Conservation (phyloP, 1,140 invertebrate species). For the Andrena cerasifolii region DNA sequence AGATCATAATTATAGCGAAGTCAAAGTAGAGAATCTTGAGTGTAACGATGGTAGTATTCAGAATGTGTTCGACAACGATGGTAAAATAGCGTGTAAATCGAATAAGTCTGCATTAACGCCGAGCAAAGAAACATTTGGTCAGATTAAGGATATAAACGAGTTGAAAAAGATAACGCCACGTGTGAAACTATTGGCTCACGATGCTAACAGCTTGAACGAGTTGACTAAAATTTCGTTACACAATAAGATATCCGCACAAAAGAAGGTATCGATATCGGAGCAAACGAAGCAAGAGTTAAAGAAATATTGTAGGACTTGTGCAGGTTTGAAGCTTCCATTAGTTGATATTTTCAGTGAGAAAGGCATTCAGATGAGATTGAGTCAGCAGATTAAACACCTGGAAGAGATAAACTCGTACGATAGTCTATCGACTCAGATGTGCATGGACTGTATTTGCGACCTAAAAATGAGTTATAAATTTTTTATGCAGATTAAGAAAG, state of each 20-base stretch:
- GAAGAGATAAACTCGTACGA: slow-evolving; percentile 74
- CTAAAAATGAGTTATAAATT: slow-evolving; percentile 81
- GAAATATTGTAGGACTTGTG: slow-evolving; percentile 80
- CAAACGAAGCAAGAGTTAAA: slow-evolving; percentile 68
- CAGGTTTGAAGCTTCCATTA: slow-evolving; percentile 77
- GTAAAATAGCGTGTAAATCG: slow-evolving; percentile 14
- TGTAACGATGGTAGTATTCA: neutral
- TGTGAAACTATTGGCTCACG: slow-evolving; percentile 71
- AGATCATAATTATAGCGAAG: slow-evolving; percentile 73
- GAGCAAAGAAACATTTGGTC: slow-evolving; percentile 68
- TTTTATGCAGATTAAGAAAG: slow-evolving; percentile 81
- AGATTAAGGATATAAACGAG: slow-evolving; percentile 78
- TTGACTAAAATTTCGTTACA: slow-evolving; percentile 67
- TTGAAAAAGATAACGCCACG: slow-evolving; percentile 77
- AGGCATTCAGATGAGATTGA: slow-evolving; percentile 78
- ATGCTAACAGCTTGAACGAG: slow-evolving; percentile 69
- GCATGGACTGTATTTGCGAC: slow-evolving; percentile 81
- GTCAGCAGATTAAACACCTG: slow-evolving; percentile 78
- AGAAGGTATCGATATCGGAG: slow-evolving; percentile 27
- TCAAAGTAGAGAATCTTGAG: slow-evolving; percentile 24
- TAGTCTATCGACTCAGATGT: slow-evolving; percentile 79
- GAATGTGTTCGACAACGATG: slow-evolving; percentile 15
- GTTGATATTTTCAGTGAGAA: slow-evolving; percentile 80
- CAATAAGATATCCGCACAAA: slow-evolving; percentile 41
- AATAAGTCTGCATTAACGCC: slow-evolving; percentile 35